A percentile compares a stretch with the other conserved stretches of the same genome.
phyloP scores from a whole-genome alignment of 1,140 invertebrate species.

The Bombus sibiricus region DNA sequence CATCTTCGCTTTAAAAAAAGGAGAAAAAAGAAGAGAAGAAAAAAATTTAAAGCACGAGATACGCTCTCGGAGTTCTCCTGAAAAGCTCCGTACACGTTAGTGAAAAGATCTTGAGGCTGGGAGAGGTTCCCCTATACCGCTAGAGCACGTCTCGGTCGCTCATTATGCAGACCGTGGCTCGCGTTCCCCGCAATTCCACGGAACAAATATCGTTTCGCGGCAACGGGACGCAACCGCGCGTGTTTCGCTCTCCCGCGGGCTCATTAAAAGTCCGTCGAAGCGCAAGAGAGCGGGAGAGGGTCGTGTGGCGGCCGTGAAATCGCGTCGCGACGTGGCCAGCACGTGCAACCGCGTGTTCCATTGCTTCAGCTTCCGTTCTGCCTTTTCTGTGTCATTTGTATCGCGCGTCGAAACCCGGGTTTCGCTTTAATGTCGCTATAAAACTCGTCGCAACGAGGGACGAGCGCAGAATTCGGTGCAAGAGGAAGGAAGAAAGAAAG shows the following conservation, averaged over 20 bases:
- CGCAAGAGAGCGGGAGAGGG: not conserved
- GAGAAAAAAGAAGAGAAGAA: not conserved
- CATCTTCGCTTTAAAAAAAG: not conserved
- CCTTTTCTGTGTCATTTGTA: not conserved
- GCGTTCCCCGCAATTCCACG: constrained; percentile 36
- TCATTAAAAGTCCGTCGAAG: constrained; percentile 48
- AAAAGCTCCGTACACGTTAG: not conserved
- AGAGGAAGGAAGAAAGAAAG: not conserved
- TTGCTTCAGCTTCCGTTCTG: constrained; percentile 1
- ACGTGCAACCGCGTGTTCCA: constrained; percentile 2
- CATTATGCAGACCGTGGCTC: constrained; percentile 26
- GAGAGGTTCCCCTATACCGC: not conserved
- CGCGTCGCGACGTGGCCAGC: constrained; percentile 4
- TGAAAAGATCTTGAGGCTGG: constrained; percentile 27
- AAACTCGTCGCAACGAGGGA: not conserved
- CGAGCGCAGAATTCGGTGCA: not conserved
- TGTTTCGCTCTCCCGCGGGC: constrained; percentile 11
- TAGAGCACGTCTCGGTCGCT: constrained; percentile 25
- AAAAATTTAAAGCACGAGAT: constrained; percentile 3
- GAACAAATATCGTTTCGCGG: constrained; percentile 47
- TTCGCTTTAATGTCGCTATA: not conserved
- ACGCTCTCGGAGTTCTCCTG: not conserved
- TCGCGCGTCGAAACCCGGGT: not conserved
- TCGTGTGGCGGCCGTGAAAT: constrained; percentile 42
- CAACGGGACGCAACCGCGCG: constrained; percentile 3